Evolutionary conservation across 2,797 vertebrate species (phyloP).

Genomic region (Scyliorhinus canicula): DNA sequence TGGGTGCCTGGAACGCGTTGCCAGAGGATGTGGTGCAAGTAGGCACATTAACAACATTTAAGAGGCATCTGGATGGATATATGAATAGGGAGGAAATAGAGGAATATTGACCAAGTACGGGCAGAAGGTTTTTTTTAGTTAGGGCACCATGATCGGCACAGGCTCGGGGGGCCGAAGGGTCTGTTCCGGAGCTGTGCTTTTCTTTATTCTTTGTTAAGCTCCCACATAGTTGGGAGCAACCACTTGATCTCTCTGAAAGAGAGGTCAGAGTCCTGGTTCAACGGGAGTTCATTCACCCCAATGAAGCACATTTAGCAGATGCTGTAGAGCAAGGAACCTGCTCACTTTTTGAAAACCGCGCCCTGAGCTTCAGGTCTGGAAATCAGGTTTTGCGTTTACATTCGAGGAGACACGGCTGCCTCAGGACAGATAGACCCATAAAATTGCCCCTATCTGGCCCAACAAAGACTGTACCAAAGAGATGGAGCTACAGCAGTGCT

Average conservation of each 20-base stretch:
- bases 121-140: too few species aligned
- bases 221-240: neutral
- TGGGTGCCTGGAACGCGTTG: too few species aligned
- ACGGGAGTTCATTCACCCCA: neutral
- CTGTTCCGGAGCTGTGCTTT: too few species aligned
- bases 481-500: neutral
- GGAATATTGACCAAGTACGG: too few species aligned
- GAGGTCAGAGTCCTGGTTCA: neutral
- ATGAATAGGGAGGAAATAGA: too few species aligned
- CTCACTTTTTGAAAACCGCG: neutral
- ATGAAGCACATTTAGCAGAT: neutral
- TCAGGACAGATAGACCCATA: neutral
- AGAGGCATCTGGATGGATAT: too few species aligned
- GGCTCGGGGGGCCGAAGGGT: too few species aligned
- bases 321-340: neutral
- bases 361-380: neutral
- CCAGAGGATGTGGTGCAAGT: too few species aligned
- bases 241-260: neutral
- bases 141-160: too few species aligned
- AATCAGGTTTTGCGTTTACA: neutral
- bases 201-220: too few species aligned
- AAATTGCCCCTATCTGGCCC: neutral
- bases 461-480: neutral
- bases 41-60: too few species aligned
- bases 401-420: neutral